These are phyloP conservation scores for Ophiodon elongatus DNA, from an alignment of 2,113 vertebrate species.

Conservation along the genomic window DNA sequence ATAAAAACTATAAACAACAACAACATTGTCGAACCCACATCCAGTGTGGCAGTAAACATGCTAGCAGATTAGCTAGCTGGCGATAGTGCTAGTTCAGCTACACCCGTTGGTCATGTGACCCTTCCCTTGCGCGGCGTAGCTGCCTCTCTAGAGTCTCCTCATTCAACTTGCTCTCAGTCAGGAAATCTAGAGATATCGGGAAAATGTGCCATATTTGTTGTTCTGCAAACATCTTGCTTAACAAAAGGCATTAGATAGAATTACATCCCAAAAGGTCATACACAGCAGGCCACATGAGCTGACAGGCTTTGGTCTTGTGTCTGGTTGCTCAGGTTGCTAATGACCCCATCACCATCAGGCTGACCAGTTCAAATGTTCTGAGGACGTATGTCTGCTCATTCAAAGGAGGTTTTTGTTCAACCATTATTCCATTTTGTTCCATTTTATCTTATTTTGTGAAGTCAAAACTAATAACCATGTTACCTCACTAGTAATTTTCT, in stretches of 20 bases:
- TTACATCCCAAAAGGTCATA: not conserved
- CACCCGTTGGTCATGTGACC: too few species aligned
- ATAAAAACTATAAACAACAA: too few species aligned
- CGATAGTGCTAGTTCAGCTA: too few species aligned
- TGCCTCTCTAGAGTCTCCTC: too few species aligned
- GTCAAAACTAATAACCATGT: not conserved
- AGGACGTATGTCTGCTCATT: not conserved
- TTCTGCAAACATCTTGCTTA: not conserved
- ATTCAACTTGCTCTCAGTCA: too few species aligned
- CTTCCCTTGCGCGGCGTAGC: too few species aligned
- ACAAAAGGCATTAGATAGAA: not conserved
- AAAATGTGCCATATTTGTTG: not conserved
- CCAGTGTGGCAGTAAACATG: too few species aligned
- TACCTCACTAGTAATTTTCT: not conserved
- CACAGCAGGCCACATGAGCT: not conserved
- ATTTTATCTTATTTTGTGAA: not conserved
- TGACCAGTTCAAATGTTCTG: not conserved
- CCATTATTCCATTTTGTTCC: not conserved
- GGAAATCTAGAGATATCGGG: too few species aligned
- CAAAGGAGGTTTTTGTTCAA: not conserved
- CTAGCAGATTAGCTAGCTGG: too few species aligned
- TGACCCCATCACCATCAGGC: not conserved
- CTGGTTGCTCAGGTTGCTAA: not conserved
- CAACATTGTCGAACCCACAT: too few species aligned
- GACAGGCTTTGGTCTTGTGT: not conserved